Base-by-base conservation (phyloP, 53 echinoderm and acorn worm species). In the Pentamera pediparva region DNA sequence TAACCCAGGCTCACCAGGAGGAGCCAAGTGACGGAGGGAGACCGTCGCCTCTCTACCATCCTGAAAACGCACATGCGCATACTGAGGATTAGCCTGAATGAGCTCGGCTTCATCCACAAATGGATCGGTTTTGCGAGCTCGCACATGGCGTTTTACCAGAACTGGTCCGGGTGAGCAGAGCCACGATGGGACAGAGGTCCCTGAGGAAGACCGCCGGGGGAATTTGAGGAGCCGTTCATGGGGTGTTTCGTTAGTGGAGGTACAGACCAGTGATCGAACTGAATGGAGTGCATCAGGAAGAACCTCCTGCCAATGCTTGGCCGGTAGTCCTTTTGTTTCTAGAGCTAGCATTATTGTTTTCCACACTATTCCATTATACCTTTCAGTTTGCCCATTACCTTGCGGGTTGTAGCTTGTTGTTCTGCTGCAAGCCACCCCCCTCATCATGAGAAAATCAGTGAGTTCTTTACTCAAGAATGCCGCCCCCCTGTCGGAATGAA, bases 391-490 rank as follows among this genome's bases (percentile, higher is more conserved):
- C 1, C 69, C 39, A 12, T 69, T 69, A 69, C 72, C 34, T 19
- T 74, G 74, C 15, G 74, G 74, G 34, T 74, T 74, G 37, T 74
- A 74, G 19, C 35, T 74, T 11, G 74, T 74, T 9, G 56, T 74
- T 56, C 74, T 69, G 26, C 69, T 69, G 41, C 69, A 69, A 1
- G 69, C 69, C 47, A 69, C 45, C 17, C 69, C 69, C 40, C 74
- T 74, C 56, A 20, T 74, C 56, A 74, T 56, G 0, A 74, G 56
- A 56, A 74, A 74, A 31, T 74, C 56, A 2, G 74, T 74, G 56
- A 74, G 74, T 74, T 74, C 74, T 37, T 74, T 74, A 74, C 74
- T 74, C 35, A 74, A 56, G 74, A 74, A 74, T 55, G 74, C 74
- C 4, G 56, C 54, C 32, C 74, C 74, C 32, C 70, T 69, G 1